Evolutionary conservation across 2,888 invertebrate genomes (phyloP).

Genomic region (Pristionchus exspectatus): DNA sequence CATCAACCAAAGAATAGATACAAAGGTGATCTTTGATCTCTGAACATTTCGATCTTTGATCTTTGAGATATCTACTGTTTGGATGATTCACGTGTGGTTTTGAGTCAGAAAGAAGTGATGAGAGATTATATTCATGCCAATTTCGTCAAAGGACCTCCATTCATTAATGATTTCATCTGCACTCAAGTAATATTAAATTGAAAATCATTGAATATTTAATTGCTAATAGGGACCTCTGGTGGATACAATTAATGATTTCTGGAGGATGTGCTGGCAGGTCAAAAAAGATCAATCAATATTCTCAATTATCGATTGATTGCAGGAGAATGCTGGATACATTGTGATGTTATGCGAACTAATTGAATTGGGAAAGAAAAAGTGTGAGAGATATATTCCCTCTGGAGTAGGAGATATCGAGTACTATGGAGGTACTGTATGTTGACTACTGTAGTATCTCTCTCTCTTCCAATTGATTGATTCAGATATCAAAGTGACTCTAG

Average conservation of each 20-base stretch:
- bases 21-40: slow-evolving; percentile 30
- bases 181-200: not conserved
- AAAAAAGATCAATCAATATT: not conserved
- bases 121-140: slow-evolving; percentile 66
- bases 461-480: not conserved
- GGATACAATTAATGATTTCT: slow-evolving; percentile 66
- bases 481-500: slow-evolving; percentile 41
- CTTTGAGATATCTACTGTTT: slow-evolving; percentile 33
- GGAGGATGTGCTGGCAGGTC: slow-evolving; percentile 65
- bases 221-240: slow-evolving; percentile 63
- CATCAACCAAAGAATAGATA: slow-evolving; percentile 41
- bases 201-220: not conserved
- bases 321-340: slow-evolving; percentile 60
- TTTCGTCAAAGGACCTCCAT: slow-evolving; percentile 55
- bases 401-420: slow-evolving; percentile 16
- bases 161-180: slow-evolving; percentile 42
- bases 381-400: slow-evolving; percentile 27
- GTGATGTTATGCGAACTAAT: slow-evolving; percentile 63
- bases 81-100: slow-evolving; percentile 29
- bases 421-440: slow-evolving; percentile 40
- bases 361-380: slow-evolving; percentile 60
- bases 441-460: not conserved
- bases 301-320: slow-evolving; percentile 13
- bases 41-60: not conserved
- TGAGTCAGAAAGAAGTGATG: slow-evolving; percentile 25